Evolutionary conservation across 2,888 invertebrate species (phyloP), one percentile per base, ranked within the genome.

Genomic region (Yponomeuta cagnagella): DNA sequence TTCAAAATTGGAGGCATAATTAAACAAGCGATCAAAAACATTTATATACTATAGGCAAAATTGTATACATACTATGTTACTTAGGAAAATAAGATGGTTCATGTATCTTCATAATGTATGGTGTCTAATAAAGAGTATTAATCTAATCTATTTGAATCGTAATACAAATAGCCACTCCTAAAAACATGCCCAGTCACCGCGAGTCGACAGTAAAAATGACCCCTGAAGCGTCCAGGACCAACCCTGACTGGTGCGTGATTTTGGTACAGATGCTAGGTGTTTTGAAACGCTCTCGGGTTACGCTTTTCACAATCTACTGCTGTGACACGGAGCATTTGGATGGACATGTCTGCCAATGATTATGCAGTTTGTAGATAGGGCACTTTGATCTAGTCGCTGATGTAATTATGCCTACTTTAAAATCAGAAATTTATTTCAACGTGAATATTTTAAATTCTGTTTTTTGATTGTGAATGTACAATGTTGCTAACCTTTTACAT

Each of bases 241-340:
- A 15, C 52, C 52, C 52, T 58, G 52, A 58, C 4, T 58, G 43
- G 15, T 58, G 52, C 52, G 52, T 58, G 52, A 15, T 58, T 58
- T 58, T 58, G 52, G 52, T 58, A 58, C 52, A 58, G 52, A 58
- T 58, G 52, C 52, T 58, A 58, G 52, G 52, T 58, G 52, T 58
- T 70, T 52, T 33, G 48, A 58, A 70, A 67, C 43, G 66, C 8
- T 68, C 66, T 71, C 72, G 63, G 43, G 72, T 72, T 72, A 68
- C 72, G 23, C 33, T 70, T 63, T 33, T 63, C 37, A 63, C 70
- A 63, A 58, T 58, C 52, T 58, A 58, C 37, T 63, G 37, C 63
- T 63, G 63, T 70, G 63, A 70, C 63, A 70, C 63, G 30, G 10
- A 70, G 63, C 70, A 70, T 70, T 70, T 70, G 70, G 63, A 10